Evolutionary conservation across 2,113 vertebrate species (phyloP), one percentile per base, ranked within the genome.

Genomic region (Callaeas wilsoni): DNA sequence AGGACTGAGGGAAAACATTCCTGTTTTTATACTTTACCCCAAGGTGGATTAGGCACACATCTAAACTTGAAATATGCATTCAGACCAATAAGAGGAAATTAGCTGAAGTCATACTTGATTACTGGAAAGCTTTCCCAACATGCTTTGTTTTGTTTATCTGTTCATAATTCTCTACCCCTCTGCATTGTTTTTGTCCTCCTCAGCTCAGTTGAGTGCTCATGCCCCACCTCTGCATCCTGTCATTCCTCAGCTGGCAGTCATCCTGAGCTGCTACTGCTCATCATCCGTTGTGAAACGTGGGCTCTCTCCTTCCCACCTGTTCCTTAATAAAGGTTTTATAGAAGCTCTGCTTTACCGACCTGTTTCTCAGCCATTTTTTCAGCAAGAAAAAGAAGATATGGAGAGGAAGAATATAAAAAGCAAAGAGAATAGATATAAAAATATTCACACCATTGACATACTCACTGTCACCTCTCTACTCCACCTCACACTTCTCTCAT

Each of bases 181-280:
- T 10, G 30, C 39, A 12, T 79, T 77, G 64, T 69, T 77, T 78
- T 39, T n/a, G 44, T 69, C 22, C 37, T 78, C 73, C 62, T 76
- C 90, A 84, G 35, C 49, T 80, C 78, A 41, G 41, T 13, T 41
- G 41, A 41, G 41, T 47, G 63, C 67, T 77, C 32, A 6, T 17
- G 53, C 37, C 69, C 73, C 92, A 92, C 88, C 87, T 95, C 90
- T 86, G 68, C 68, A 90, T 86, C 75, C 92, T 55, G 22, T 50
- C 78, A 33, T 80, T 94, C 79, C 76, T 37, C 71, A 81, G 67
- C 87, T 84, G 65, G 91, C 82, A 83, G 64, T 71, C 92, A 80
- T 44, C 42, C 41, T 22, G 60, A 59, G 60, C 57, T 80, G 74
- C 74, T 67, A 19, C 27, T 79, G 47, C 64, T 93, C 85, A 78